Evolutionary conservation across 2,888 invertebrate species (phyloP), one percentile per base, ranked within the genome.

Genomic region (Sarcophaga caerulescens): DNA sequence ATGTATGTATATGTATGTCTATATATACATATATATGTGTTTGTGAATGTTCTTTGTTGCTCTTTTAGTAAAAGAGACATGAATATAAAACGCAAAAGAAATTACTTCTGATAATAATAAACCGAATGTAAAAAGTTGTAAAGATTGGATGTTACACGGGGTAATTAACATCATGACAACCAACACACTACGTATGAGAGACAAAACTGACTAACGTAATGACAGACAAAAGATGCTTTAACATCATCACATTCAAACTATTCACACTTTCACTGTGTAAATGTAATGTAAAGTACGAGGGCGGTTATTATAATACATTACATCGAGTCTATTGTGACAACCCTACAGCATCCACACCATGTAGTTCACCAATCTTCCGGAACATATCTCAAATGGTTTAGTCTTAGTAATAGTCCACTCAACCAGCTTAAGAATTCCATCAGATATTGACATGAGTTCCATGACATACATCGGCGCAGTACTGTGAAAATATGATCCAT

Each of bases 111-210:
- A 69, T 69, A 45, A 69, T 84, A 76, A 85, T 74, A 80, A 85
- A 79, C 74, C 73, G 80, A 76, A 79, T 82, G 78, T 88, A 82
- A 85, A 85, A 88, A 81, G 84, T 85, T 87, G 84, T 84, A 85
- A 88, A 88, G 86, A 87, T 89, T 88, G 89, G 90, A 89, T 90
- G 91, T 91, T 89, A 91, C 90, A 84, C 84, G 89, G 91, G 90
- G 90, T 91, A 91, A 91, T 92, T 91, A 92, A 91, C 91, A 91
- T 90, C 85, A 87, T 84, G 86, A 81, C 81, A 86, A 70, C 66
- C 65, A 79, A 57, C 19, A 66, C 60, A 52, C 14, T 47, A 17
- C 12, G 5, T 52, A 35, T 35, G 35, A 35, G 35, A 35, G 35
- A 35, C 17, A 21, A 45, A 47, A 80, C 70, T 52, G 83, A 74